A percentile compares a stretch with the other conserved stretches of the same genome.
These are phyloP conservation scores for Macrophya annulata DNA, from an alignment of 2,888 invertebrate genomes.

Conservation along the genomic window DNA sequence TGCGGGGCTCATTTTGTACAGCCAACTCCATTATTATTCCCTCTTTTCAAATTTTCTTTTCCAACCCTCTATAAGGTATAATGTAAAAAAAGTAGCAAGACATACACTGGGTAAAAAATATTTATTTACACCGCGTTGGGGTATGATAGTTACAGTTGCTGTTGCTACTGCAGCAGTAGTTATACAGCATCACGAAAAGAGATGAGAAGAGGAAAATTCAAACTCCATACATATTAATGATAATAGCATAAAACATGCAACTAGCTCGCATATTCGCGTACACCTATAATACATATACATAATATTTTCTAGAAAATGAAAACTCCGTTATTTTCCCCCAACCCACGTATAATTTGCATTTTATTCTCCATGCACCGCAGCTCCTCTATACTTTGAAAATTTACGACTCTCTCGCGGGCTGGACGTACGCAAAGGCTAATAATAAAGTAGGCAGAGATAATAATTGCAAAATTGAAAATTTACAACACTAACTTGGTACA, in stretches of 20 bases:
- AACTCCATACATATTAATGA: slow-evolving; percentile 12
- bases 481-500: not conserved
- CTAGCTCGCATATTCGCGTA: not conserved
- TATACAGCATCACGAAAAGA: not conserved
- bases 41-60: not conserved
- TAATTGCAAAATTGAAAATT: slow-evolving; percentile 11
- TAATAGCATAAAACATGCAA: not conserved
- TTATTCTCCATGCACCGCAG: slow-evolving; percentile 2
- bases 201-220: not conserved
- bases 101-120: not conserved
- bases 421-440: not conserved
- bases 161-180: no score
- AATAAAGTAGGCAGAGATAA: slow-evolving; percentile 4
- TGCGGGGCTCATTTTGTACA: slow-evolving; percentile 12
- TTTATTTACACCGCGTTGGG: not conserved
- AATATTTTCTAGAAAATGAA: not conserved
- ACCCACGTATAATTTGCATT: not conserved
- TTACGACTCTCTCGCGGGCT: not conserved
- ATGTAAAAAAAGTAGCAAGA: not conserved
- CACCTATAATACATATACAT: not conserved
- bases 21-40: slow-evolving; percentile 36
- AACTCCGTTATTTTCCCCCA: slow-evolving; percentile 5
- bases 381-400: not conserved
- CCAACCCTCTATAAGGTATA: not conserved
- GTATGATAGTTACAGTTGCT: not conserved